phyloP scores from a whole-genome alignment of 1,140 invertebrate genomes.

The Nautilus pompilius region DNA sequence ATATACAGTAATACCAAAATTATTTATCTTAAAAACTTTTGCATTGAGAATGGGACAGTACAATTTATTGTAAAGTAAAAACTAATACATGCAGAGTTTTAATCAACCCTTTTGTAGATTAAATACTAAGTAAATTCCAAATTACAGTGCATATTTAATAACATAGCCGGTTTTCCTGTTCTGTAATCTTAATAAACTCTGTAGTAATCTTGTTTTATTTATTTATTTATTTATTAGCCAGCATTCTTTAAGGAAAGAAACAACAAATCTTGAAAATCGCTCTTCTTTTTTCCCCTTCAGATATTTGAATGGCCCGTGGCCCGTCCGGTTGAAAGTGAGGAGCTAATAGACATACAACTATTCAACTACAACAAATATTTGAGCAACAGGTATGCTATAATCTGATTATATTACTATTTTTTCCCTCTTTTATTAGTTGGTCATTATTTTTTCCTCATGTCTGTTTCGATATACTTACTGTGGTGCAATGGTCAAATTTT shows the following conservation, averaged over 20 bases:
- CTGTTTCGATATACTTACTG: no score
- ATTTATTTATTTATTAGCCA: neutral
- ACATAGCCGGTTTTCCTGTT: neutral
- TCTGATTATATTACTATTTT: no score
- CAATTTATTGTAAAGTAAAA: no score
- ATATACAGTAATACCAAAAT: no score
- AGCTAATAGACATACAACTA: conserved; percentile 68
- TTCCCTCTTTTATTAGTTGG: no score
- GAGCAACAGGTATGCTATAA: conserved; percentile 57
- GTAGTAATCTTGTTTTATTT: neutral
- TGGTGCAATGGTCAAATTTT: no score
- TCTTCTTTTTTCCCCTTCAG: conserved; percentile 56
- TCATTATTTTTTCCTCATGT: no score
- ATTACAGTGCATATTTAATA: neutral
- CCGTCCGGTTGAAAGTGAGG: conserved; percentile 66
- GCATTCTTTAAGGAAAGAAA: no score
- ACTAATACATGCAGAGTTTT: no score
- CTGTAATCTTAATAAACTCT: neutral
- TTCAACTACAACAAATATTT: conserved; percentile 63
- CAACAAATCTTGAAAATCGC: neutral
- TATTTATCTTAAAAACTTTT: no score
- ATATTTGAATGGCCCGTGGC: conserved; percentile 73
- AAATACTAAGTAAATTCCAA: neutral
- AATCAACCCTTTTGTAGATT: neutral
- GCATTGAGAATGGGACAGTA: no score